Evolutionary conservation across 1,140 invertebrate species (phyloP).

Genomic region (Hestina assimilis): DNA sequence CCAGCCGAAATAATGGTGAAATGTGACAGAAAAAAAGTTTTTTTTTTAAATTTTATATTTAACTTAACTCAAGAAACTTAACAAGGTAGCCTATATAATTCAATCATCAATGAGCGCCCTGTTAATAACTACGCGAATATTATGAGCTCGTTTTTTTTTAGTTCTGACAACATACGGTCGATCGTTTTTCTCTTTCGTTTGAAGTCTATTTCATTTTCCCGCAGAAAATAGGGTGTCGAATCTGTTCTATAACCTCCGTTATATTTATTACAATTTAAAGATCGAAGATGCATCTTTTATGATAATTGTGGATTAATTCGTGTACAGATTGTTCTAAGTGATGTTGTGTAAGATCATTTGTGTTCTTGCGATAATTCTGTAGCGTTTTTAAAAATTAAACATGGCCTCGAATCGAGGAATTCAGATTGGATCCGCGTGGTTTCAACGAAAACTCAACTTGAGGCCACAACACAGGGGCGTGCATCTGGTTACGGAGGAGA

Average conservation of each 20-base stretch:
- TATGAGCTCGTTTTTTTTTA: constrained; percentile 38
- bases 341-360: constrained; percentile 77
- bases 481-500: constrained; percentile 96
- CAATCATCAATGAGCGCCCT: no score
- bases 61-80: no score
- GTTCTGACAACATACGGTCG: constrained; percentile 59
- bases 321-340: constrained; percentile 76
- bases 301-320: constrained; percentile 76
- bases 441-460: constrained; percentile 97
- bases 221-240: constrained; percentile 80
- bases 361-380: constrained; percentile 73
- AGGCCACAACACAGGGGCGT: constrained; percentile 95
- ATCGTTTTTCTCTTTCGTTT: constrained; percentile 74
- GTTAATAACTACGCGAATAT: no score
- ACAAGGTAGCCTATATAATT: no score
- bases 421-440: constrained; percentile 96
- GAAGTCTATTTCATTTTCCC: constrained; percentile 74
- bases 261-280: constrained; percentile 78
- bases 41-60: no score
- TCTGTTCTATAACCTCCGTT: constrained; percentile 77
- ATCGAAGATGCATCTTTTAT: constrained; percentile 79
- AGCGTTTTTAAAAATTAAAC: constrained; percentile 80
- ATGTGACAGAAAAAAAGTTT: no score
- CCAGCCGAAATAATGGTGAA: no score
- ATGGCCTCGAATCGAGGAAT: constrained; percentile 93